Conservation (phyloP, 2,888 invertebrate species). For the Mellilla xanthometata region DNA sequence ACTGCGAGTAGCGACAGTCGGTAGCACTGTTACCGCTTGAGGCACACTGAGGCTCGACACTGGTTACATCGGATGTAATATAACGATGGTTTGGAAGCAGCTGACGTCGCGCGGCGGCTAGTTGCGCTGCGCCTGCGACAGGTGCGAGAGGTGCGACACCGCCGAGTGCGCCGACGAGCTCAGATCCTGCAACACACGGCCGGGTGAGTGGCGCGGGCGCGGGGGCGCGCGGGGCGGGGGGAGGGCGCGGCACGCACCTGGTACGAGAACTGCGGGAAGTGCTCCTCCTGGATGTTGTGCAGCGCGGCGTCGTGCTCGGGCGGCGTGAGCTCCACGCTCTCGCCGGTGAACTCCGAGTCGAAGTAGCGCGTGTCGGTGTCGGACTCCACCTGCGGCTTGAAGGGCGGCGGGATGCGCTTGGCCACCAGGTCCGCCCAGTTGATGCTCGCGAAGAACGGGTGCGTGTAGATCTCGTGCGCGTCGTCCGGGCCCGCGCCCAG, state of each 20-base stretch:
- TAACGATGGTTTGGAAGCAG: neutral
- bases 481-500: conserved; percentile 98
- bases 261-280: no score
- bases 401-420: conserved; percentile 96
- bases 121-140: conserved; percentile 53
- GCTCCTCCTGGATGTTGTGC: conserved; percentile 52
- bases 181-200: conserved; percentile 49
- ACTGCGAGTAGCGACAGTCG: no score
- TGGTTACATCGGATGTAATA: no score
- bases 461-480: conserved; percentile 96
- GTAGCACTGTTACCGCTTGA: no score
- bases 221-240: conserved; percentile 68
- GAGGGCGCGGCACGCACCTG: conserved; percentile 65
- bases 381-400: conserved; percentile 95
- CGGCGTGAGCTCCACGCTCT: conserved; percentile 88
- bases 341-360: conserved; percentile 98
- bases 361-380: conserved; percentile 98
- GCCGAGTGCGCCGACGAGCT: conserved; percentile 80
- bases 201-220: conserved; percentile 55
- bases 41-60: no score
- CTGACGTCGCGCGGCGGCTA: conserved; percentile 31
- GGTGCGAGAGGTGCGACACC: conserved; percentile 77
- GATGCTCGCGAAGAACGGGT: conserved; percentile 96
- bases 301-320: no score
- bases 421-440: conserved; percentile 97